These are phyloP conservation scores for Boloria euphrosyne DNA, from an alignment of 2,888 invertebrate species.

Conservation along the genomic window DNA sequence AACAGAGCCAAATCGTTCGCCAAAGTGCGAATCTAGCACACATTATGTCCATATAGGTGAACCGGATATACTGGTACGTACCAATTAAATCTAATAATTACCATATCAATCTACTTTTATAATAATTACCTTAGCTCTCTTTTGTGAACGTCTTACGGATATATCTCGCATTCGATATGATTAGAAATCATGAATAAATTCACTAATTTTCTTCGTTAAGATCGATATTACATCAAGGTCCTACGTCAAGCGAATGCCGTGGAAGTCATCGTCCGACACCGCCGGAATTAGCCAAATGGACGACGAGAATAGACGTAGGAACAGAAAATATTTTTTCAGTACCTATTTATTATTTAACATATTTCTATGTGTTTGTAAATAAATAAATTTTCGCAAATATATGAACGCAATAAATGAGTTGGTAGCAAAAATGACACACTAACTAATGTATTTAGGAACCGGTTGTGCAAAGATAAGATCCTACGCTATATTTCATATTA, in stretches of 20 bases:
- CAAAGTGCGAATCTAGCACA: not conserved
- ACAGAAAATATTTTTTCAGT: constrained; percentile 56
- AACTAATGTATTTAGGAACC: constrained; percentile 32
- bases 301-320: constrained; percentile 76
- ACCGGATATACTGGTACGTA: not conserved
- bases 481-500: constrained; percentile 26
- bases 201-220: constrained; percentile 2
- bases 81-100: constrained; percentile 9
- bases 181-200: not conserved
- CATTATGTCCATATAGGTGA: not conserved
- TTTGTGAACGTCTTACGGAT: constrained; percentile 4
- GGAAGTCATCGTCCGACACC: constrained; percentile 76
- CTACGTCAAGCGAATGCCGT: constrained; percentile 65
- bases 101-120: not conserved
- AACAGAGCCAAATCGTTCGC: not conserved
- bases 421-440: constrained; percentile 40
- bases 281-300: constrained; percentile 74
- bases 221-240: constrained; percentile 60
- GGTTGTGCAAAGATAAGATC: constrained; percentile 32
- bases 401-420: constrained; percentile 27
- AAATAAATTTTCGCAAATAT: constrained; percentile 26
- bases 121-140: constrained; percentile 3
- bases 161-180: not conserved
- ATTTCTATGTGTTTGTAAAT: not conserved
- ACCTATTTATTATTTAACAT: not conserved